These are phyloP conservation scores for Myotis planiceps DNA, from an alignment of 2,797 vertebrate species.

Conservation along the genomic window DNA sequence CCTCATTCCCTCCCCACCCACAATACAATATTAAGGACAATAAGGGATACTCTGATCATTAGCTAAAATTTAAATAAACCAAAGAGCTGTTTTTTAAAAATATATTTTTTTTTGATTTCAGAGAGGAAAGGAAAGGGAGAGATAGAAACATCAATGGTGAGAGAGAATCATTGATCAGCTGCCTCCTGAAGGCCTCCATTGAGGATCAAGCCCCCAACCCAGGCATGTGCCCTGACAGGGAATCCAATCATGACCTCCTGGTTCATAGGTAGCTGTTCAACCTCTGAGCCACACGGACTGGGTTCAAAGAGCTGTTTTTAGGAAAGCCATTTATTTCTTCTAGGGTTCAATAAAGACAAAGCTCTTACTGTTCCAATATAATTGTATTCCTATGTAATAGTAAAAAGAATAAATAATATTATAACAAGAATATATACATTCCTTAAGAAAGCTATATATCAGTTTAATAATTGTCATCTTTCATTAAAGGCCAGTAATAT, in stretches of 20 bases:
- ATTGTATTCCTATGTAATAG: background rate
- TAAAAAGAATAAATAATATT: conserved; percentile 3
- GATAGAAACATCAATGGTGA: too few relatives aligned
- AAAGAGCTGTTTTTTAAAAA: background rate
- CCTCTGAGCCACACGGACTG: too few relatives aligned
- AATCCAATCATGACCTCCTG: too few relatives aligned
- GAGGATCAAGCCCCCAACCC: too few relatives aligned
- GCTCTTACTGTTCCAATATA: background rate
- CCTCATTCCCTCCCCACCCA: background rate
- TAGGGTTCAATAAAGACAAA: background rate
- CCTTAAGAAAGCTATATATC: background rate
- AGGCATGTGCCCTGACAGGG: too few relatives aligned
- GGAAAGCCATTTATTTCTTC: conserved; percentile 35
- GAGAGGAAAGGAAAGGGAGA: too few relatives aligned
- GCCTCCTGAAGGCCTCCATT: too few relatives aligned
- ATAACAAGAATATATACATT: background rate
- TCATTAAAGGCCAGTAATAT: background rate
- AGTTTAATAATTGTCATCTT: background rate
- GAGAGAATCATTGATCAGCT: too few relatives aligned
- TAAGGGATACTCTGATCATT: background rate
- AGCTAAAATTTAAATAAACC: conserved; percentile 32
- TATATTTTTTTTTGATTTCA: too few relatives aligned
- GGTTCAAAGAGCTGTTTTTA: conserved; percentile 1
- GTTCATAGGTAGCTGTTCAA: too few relatives aligned
- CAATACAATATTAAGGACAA: background rate